Conservation (phyloP, 2,888 invertebrate species). For the Drosophila siamana region DNA sequence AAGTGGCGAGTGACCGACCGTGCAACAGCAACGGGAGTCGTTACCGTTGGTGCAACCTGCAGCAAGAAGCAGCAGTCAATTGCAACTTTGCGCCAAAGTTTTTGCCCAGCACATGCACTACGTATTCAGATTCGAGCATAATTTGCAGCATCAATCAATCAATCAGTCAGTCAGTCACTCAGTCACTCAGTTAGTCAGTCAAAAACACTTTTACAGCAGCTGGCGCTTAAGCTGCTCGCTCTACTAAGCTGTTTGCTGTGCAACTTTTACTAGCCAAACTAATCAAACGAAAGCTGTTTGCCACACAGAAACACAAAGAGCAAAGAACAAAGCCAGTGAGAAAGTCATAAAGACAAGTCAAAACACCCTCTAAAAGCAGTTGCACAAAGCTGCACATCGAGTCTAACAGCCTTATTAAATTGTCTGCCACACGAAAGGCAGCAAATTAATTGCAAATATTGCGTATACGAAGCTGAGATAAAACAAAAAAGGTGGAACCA, state of each 20-base stretch:
- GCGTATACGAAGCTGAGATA: too few species aligned
- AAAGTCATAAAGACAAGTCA: not conserved
- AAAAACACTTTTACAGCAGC: not conserved
- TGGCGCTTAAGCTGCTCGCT: not conserved
- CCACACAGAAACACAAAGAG: not conserved
- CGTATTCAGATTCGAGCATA: conserved; percentile 5
- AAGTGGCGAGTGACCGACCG: conserved; percentile 14
- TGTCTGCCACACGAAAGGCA: not conserved
- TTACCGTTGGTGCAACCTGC: conserved; percentile 15
- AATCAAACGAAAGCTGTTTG: conserved; percentile 4
- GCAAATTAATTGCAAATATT: not conserved
- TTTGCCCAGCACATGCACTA: not conserved
- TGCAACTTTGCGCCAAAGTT: conserved; percentile 31
- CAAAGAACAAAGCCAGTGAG: not conserved
- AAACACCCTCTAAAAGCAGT: not conserved
- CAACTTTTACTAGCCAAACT: not conserved
- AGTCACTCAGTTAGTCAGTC: conserved; percentile 4
- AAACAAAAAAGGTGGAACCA: too few species aligned
- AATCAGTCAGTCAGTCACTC: not conserved
- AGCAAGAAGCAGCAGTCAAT: conserved; percentile 24
- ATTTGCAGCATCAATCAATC: conserved; percentile 13
- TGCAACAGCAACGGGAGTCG: conserved; percentile 3
- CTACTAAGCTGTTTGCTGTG: conserved; percentile 10
- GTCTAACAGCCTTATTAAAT: not conserved
- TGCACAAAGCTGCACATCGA: not conserved